Percentiles rank a stretch among this genome's conserved stretches.
Conservation (phyloP, 2,888 invertebrate species). For the Yponomeuta cagnagella region DNA sequence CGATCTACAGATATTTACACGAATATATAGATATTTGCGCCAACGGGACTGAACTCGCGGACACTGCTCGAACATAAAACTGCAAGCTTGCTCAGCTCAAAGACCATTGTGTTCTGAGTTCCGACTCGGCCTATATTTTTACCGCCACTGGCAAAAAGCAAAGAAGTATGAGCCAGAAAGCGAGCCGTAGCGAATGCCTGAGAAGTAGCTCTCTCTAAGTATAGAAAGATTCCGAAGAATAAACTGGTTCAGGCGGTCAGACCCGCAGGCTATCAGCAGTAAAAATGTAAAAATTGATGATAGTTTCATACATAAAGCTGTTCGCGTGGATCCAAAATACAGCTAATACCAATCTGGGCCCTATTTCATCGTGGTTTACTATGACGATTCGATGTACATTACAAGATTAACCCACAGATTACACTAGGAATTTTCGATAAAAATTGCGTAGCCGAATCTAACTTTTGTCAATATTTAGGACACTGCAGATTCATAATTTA, state of each 20-base stretch:
- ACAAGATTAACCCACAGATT: too few relatives aligned
- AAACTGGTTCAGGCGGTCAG: constrained; percentile 1
- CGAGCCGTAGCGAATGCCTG: not conserved
- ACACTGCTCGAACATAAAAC: not conserved
- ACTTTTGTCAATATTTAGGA: too few relatives aligned
- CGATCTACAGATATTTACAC: too few relatives aligned
- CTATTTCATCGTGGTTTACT: too few relatives aligned
- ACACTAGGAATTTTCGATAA: too few relatives aligned
- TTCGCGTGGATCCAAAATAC: too few relatives aligned
- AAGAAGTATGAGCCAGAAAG: not conserved
- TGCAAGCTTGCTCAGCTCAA: not conserved
- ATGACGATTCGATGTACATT: too few relatives aligned
- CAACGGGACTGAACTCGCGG: too few relatives aligned
- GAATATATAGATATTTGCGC: too few relatives aligned
- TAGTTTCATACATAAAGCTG: not conserved
- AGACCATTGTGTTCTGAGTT: not conserved
- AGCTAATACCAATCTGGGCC: too few relatives aligned
- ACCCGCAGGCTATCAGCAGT: not conserved
- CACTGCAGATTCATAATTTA: too few relatives aligned
- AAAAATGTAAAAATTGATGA: not conserved
- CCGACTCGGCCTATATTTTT: not conserved
- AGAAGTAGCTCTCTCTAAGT: not conserved
- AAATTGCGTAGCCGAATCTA: too few relatives aligned
- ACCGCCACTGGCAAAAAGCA: not conserved
- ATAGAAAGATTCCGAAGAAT: not conserved